Evolutionary conservation across 2,888 invertebrate species (phyloP).

Genomic region (Leucozona laternaria): DNA sequence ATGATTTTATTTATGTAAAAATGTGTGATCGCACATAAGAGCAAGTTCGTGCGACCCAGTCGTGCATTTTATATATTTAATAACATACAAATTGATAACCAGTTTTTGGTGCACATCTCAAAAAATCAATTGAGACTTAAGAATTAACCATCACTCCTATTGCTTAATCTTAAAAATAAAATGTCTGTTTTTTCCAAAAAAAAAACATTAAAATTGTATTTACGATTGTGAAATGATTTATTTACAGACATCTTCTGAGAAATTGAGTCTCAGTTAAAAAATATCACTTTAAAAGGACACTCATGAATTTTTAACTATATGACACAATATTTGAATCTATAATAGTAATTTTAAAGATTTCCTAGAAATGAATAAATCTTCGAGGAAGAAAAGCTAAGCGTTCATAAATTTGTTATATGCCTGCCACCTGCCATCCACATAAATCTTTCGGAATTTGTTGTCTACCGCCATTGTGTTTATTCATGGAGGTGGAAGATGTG

Average conservation of each 20-base stretch:
- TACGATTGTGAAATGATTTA: conserved; percentile 1
- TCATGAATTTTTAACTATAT: neutral
- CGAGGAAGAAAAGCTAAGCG: neutral
- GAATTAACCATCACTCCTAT: too few relatives aligned
- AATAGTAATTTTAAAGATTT: conserved; percentile 11
- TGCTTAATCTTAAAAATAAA: too few relatives aligned
- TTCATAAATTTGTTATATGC: conserved; percentile 11
- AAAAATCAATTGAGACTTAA: too few relatives aligned
- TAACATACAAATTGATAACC: too few relatives aligned
- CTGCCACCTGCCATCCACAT: conserved; percentile 28
- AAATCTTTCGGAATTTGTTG: conserved; percentile 13
- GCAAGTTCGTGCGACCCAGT: too few relatives aligned
- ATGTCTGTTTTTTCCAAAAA: neutral
- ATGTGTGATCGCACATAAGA: too few relatives aligned
- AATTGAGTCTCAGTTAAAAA: neutral
- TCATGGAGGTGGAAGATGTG: neutral
- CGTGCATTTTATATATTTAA: too few relatives aligned
- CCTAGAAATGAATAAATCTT: conserved; percentile 18
- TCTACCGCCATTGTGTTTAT: neutral
- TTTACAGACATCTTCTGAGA: neutral
- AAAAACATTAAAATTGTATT: neutral
- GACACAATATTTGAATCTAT: conserved; percentile 9
- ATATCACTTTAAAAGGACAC: conserved; percentile 10
- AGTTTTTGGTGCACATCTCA: too few relatives aligned
- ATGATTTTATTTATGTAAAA: too few relatives aligned